Conservation (phyloP, 1,140 invertebrate species). For the Eupeodes corollae region DNA sequence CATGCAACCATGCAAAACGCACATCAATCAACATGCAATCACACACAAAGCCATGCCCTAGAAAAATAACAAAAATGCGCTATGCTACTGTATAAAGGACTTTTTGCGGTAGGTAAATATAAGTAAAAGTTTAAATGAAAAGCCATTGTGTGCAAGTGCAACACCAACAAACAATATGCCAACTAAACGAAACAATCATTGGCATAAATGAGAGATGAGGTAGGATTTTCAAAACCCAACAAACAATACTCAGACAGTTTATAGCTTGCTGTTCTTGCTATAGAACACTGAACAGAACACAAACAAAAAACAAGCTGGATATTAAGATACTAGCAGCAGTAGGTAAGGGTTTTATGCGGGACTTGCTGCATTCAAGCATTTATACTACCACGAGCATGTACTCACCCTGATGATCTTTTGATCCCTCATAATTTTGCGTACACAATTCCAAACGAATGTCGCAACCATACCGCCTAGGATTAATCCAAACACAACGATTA, state of each 20-base stretch:
- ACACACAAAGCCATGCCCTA: not conserved
- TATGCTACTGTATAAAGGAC: no score
- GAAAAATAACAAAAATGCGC: no score
- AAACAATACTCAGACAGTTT: no score
- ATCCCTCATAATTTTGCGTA: conserved; percentile 70
- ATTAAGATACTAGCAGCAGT: not conserved
- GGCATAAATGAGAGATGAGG: no score
- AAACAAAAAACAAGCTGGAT: not conserved
- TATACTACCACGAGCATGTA: conserved; percentile 8
- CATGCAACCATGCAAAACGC: no score
- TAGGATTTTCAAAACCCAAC: no score
- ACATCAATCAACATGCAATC: not conserved
- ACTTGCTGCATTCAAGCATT: not conserved
- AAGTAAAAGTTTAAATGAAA: not conserved
- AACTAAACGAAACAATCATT: not conserved
- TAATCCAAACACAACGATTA: conserved; percentile 76
- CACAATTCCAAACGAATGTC: conserved; percentile 74
- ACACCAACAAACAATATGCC: not conserved
- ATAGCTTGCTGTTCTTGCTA: not conserved
- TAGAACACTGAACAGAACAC: not conserved
- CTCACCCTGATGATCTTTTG: conserved; percentile 72
- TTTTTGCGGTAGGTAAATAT: not conserved
- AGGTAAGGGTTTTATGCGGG: not conserved
- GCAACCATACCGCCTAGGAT: conserved; percentile 79
- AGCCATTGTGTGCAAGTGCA: not conserved